Evolutionary conservation across 2,888 invertebrate species (phyloP), one percentile per base, ranked within the genome.

Genomic region (Tryphoninae sp.): DNA sequence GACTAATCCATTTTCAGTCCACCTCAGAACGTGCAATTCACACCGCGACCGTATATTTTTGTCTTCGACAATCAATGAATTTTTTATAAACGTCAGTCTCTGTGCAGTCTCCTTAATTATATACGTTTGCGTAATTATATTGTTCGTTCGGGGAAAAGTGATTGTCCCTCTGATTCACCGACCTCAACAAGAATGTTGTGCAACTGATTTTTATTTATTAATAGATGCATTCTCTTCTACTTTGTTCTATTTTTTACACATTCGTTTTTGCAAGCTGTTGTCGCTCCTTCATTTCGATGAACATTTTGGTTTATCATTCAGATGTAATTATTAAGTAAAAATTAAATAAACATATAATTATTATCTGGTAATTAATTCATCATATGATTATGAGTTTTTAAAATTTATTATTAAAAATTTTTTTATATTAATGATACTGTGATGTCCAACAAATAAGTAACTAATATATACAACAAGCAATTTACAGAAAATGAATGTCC

Each of bases 31-130:
- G n/a, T 16, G 2, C 51, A 62, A 69, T 53, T 55, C 69, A 53
- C 77, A 53, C 55, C 77, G 69, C 69, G 69, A 77, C 61, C 42
- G 53, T 62, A 77, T 77, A 69, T 77, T 77, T 77, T 62, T 69
- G 58, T 69, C 69, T 51, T 13, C 23, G 42, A 69, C 59, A 69
- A 77, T 77, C 69, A 69, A 68, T 76, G 76, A 76, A 68, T 64
- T 67, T 68, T 55, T 55, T 19, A 51, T 53, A n/a, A 33, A 53
- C 53, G 53, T 53, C 51, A 53, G 19, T 51, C 68, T 53, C 22
- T 26, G 16, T 55, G 7, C 55, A 19, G 55, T 22, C 9, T 55
- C 55, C 2, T 55, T 55, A 19, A 16, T 22, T 2, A 6, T 8
- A 9, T 22, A 19, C 16, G 55, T 22, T 22, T 55, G 16, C 6